These are phyloP conservation scores for Heptranchias perlo DNA, from an alignment of 2,113 vertebrate genomes.

Conservation along the genomic window DNA sequence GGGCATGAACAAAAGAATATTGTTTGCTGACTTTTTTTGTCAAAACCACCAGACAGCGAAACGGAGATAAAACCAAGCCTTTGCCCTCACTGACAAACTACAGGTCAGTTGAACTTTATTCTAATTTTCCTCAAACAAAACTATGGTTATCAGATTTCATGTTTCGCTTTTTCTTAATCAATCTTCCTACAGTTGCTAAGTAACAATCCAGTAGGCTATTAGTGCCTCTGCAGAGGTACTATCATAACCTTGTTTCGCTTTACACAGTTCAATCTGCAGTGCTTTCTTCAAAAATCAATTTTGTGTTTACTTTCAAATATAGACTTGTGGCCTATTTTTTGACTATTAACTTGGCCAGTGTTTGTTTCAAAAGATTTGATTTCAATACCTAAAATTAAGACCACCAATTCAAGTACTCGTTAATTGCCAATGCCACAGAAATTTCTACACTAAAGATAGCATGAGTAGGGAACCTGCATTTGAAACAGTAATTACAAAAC, in stretches of 20 bases:
- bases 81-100: background rate
- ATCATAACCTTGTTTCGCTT: background rate
- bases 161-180: background rate
- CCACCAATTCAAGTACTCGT: background rate
- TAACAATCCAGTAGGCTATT: background rate
- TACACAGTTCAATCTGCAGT: background rate
- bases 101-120: background rate
- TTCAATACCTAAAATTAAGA: background rate
- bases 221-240: background rate
- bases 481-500: background rate
- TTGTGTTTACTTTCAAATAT: background rate
- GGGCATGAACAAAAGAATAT: background rate
- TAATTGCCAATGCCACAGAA: background rate
- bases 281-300: background rate
- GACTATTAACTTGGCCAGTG: background rate
- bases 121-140: background rate
- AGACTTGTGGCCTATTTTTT: background rate
- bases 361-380: background rate
- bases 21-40: background rate
- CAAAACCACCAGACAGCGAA: too few species aligned
- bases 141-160: background rate
- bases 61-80: background rate
- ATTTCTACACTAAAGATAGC: background rate
- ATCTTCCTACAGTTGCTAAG: background rate
- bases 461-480: background rate